Percentiles rank a stretch among this genome's conserved stretches.
These are phyloP conservation scores for Hypsopygia costalis DNA, from an alignment of 2,888 invertebrate genomes.

Conservation along the genomic window DNA sequence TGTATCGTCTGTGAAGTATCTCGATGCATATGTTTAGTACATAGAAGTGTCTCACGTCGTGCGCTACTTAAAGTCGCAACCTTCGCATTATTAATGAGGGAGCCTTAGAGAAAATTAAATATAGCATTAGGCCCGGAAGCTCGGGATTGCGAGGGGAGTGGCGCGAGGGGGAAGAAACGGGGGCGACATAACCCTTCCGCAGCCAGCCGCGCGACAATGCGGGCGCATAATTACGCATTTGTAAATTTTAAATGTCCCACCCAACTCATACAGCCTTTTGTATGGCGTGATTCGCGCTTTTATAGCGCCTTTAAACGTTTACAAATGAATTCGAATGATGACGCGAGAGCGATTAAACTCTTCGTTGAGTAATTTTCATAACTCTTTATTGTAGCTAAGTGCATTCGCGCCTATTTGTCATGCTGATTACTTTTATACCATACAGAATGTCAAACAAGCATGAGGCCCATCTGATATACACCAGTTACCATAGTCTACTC, in stretches of 20 bases:
- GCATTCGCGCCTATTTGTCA: too few species aligned
- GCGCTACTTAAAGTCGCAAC: slow-evolving; percentile 79
- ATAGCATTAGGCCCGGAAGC: slow-evolving; percentile 80
- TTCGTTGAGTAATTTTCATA: slow-evolving; percentile 54
- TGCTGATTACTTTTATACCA: too few species aligned
- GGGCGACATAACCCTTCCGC: slow-evolving; percentile 60
- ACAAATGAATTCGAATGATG: slow-evolving; percentile 65
- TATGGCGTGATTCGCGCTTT: slow-evolving; percentile 76
- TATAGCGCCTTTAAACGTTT: slow-evolving; percentile 59
- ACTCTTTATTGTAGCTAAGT: slow-evolving; percentile 20
- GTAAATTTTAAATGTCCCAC: slow-evolving; percentile 79
- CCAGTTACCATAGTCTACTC: too few species aligned
- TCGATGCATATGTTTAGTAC: slow-evolving; percentile 30
- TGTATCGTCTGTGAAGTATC: background rate
- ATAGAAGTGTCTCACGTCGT: slow-evolving; percentile 47
- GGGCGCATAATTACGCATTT: slow-evolving; percentile 81
- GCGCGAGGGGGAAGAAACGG: slow-evolving; percentile 35
- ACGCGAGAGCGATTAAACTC: slow-evolving; percentile 58
- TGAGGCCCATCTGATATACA: too few species aligned
- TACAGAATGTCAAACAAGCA: too few species aligned
- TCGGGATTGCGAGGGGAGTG: slow-evolving; percentile 52
- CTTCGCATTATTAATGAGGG: slow-evolving; percentile 79
- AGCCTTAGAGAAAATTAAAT: slow-evolving; percentile 81
- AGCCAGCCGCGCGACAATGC: slow-evolving; percentile 69
- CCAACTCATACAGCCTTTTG: slow-evolving; percentile 75